phyloP scores from a whole-genome alignment of 2,113 vertebrate genomes.

The Rhynchomys soricoides region DNA sequence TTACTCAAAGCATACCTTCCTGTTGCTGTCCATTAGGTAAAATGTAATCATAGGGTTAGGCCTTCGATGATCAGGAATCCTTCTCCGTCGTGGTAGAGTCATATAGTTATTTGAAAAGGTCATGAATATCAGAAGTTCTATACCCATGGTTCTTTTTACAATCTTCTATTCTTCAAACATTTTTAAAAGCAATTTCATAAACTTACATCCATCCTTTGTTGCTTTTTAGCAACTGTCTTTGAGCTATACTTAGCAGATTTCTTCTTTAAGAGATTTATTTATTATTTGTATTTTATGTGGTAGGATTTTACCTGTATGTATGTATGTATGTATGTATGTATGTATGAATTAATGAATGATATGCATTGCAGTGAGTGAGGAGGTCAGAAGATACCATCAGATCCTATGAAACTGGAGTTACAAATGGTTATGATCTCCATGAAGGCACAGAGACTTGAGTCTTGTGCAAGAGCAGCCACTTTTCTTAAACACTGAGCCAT shows the following conservation, averaged over 20 bases:
- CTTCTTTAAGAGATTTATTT: neutral
- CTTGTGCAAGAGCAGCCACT: neutral
- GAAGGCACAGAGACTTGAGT: neutral
- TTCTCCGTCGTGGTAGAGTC: neutral
- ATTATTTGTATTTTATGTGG: neutral
- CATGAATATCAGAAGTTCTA: fast-evolving
- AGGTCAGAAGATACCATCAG: neutral
- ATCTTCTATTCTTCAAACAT: neutral
- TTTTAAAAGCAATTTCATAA: neutral
- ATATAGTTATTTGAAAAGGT: fast-evolving
- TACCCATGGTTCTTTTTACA: fast-evolving
- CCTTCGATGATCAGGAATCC: fast-evolving
- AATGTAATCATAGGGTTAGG: neutral
- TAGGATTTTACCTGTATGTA: neutral
- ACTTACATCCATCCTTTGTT: neutral
- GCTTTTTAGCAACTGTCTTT: neutral
- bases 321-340: neutral
- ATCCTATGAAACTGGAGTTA: neutral
- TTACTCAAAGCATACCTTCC: neutral
- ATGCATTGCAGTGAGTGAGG: neutral
- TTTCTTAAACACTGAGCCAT: neutral
- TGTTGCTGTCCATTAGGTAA: neutral
- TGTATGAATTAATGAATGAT: neutral
- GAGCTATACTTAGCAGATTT: neutral
- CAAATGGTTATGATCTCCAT: too few species aligned